These are phyloP conservation scores for Ochotona curzoniae DNA, from an alignment of 2,113 vertebrate genomes.

Conservation along the genomic window DNA sequence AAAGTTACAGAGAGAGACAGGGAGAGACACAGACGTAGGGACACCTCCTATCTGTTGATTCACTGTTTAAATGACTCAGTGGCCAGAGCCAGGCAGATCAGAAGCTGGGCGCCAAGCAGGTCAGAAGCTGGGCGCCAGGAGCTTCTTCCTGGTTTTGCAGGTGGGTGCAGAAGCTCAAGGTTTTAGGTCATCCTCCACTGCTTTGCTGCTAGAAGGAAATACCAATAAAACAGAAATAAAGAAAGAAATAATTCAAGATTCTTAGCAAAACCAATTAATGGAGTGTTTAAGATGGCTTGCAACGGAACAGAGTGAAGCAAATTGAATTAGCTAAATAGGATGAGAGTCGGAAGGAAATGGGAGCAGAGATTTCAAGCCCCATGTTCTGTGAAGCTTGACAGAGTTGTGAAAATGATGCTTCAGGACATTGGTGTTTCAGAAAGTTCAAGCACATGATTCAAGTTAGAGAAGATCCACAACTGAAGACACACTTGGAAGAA, in stretches of 20 bases:
- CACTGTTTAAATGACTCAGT: too few species aligned
- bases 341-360: neutral
- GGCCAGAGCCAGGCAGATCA: too few species aligned
- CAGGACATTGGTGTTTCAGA: neutral
- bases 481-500: neutral
- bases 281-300: neutral
- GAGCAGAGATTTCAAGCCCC: neutral
- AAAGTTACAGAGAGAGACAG: too few species aligned
- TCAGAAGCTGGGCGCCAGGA: too few species aligned
- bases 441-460: neutral
- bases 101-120: too few species aligned
- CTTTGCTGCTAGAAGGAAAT: neutral
- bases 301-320: too few species aligned
- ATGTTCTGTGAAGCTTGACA: neutral
- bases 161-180: too few species aligned
- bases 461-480: neutral
- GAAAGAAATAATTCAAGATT: neutral
- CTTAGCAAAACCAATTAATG: neutral
- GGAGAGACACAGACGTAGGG: too few species aligned
- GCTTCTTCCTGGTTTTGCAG: too few species aligned
- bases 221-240: neutral
- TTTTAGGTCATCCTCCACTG: too few species aligned
- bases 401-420: neutral
- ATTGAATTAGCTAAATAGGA: neutral
- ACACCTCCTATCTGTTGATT: too few species aligned